A percentile compares a stretch with the other conserved stretches of the same genome.
phyloP scores from a whole-genome alignment of 2,888 invertebrate genomes.

The Acleris emargana region DNA sequence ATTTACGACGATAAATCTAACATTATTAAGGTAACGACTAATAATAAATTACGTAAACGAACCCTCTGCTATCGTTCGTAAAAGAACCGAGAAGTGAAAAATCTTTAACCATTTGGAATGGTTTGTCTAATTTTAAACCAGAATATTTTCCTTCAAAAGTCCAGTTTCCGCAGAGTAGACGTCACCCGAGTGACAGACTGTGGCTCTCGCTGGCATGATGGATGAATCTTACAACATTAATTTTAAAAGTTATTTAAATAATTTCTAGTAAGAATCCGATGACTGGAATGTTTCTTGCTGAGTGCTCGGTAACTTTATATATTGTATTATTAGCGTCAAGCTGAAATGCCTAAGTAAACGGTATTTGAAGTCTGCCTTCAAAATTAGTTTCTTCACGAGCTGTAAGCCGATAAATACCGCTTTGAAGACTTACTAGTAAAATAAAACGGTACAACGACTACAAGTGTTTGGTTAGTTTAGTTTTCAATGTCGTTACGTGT shows the following conservation, averaged over 20 bases:
- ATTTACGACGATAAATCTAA: too few species aligned
- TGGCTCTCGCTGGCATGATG: conserved; percentile 27
- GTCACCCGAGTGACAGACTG: conserved; percentile 31
- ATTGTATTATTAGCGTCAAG: not conserved
- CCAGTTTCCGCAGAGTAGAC: conserved; percentile 20
- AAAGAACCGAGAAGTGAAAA: conserved; percentile 6
- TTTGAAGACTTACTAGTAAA: too few species aligned
- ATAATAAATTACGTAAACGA: too few species aligned
- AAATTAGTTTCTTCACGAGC: too few species aligned
- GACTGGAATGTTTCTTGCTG: conserved; percentile 27
- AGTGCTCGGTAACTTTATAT: conserved; percentile 9
- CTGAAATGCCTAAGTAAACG: not conserved
- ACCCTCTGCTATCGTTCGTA: not conserved
- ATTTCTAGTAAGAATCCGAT: conserved; percentile 29
- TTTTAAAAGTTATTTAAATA: conserved; percentile 34
- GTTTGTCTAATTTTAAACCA: conserved; percentile 28
- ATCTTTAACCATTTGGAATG: conserved; percentile 7
- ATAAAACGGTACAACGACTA: too few species aligned
- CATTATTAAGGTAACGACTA: too few species aligned
- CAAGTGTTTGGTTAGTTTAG: too few species aligned
- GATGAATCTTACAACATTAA: conserved; percentile 31
- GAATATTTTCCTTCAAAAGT: conserved; percentile 28
- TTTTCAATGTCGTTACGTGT: too few species aligned
- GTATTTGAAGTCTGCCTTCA: too few species aligned
- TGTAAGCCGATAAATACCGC: too few species aligned